Percentiles rank a stretch among this genome's conserved stretches.
Conservation (phyloP, 2,797 vertebrate species). For the Anableps anableps region DNA sequence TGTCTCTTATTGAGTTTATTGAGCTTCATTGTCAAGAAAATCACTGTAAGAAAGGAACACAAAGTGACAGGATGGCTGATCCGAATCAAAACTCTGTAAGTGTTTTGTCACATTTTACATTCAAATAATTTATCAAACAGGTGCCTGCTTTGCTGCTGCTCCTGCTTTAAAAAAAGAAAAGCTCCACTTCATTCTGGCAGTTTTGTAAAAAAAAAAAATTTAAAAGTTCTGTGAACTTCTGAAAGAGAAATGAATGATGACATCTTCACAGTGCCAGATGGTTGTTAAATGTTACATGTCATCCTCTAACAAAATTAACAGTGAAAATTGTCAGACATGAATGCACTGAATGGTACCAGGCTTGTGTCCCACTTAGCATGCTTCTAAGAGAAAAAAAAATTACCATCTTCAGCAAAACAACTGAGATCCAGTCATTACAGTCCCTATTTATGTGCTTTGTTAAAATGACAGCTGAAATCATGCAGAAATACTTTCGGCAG, state of each 20-base stretch:
- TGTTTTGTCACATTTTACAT: conserved; percentile 39
- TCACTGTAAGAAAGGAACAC: neutral
- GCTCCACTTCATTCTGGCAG: conserved; percentile 17
- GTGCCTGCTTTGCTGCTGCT: conserved; percentile 12
- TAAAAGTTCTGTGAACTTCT: conserved; percentile 37
- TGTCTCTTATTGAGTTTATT: conserved; percentile 35
- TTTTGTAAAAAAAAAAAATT: conserved; percentile 14
- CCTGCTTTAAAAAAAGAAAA: neutral
- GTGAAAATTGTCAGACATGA: conserved; percentile 30
- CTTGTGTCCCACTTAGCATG: conserved; percentile 13
- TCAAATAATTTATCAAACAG: conserved; percentile 54
- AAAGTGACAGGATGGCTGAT: conserved; percentile 17
- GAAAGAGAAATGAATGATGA: conserved; percentile 38
- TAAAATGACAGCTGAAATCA: conserved; percentile 48
- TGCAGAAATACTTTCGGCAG: conserved; percentile 30
- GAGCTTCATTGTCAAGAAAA: conserved; percentile 11
- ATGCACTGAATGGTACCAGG: conserved; percentile 6
- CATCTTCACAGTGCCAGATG: conserved; percentile 46
- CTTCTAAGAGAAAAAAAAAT: conserved; percentile 8
- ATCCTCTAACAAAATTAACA: conserved; percentile 43
- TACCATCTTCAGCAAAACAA: conserved; percentile 15
- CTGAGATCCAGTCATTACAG: conserved; percentile 32
- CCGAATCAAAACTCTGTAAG: conserved; percentile 38
- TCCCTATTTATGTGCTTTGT: conserved; percentile 37
- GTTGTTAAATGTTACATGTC: conserved; percentile 60